A percentile compares a stretch with the other conserved stretches of the same genome.
Evolutionary conservation across 2,888 invertebrate genomes (phyloP).

Genomic region (Agonopterix arenella): DNA sequence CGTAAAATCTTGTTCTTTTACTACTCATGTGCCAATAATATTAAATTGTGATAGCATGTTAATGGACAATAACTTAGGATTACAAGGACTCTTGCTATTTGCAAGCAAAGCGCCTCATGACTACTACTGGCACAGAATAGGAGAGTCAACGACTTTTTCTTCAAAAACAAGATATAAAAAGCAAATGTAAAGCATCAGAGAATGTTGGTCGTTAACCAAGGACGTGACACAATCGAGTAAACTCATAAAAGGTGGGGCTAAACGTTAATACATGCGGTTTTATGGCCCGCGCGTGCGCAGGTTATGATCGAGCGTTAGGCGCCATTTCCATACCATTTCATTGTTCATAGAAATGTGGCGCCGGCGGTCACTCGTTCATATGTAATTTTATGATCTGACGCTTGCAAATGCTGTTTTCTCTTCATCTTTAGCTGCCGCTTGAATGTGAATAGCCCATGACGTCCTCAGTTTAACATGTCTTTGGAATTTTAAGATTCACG

Average conservation of each 20-base stretch:
- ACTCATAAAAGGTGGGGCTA: slow-evolving; percentile 31
- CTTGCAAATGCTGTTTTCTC: slow-evolving; percentile 51
- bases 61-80: slow-evolving; percentile 2
- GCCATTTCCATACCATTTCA: slow-evolving; percentile 60
- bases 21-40: too few species aligned
- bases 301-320: slow-evolving; percentile 61
- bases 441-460: slow-evolving; percentile 44
- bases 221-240: slow-evolving; percentile 38
- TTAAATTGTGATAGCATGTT: not conserved
- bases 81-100: not conserved
- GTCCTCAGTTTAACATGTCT: slow-evolving; percentile 33
- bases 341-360: slow-evolving; percentile 72
- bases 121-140: not conserved
- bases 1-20: too few species aligned
- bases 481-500: slow-evolving; percentile 55
- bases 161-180: not conserved
- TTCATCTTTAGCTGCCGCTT: slow-evolving; percentile 38
- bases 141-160: not conserved
- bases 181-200: slow-evolving; percentile 10
- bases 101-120: not conserved
- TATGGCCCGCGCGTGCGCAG: slow-evolving; percentile 49
- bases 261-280: slow-evolving; percentile 40
- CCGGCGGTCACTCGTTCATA: slow-evolving; percentile 56
- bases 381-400: slow-evolving; percentile 62
- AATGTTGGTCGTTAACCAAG: slow-evolving; percentile 32